A percentile compares a stretch with the other conserved stretches of the same genome.
Evolutionary conservation across 2,797 vertebrate species (phyloP).

Genomic region (Mormyrus hasselquistii): DNA sequence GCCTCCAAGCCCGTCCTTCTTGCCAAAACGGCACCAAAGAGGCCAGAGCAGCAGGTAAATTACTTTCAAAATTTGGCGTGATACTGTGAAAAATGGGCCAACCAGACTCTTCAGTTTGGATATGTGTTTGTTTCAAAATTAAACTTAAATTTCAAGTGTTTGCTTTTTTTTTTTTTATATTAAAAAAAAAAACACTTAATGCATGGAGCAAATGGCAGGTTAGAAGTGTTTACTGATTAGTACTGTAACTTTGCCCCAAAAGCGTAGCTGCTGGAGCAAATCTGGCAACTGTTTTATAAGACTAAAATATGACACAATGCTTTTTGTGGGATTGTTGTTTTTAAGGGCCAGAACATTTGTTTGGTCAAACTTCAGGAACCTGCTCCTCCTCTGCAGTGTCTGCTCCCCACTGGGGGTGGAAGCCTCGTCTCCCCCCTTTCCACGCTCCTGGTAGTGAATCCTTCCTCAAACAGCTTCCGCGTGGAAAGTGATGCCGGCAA

Average conservation of each 20-base stretch:
- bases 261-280: neutral
- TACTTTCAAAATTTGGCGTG: neutral
- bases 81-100: neutral
- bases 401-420: neutral
- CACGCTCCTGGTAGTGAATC: constrained; percentile 37
- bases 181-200: neutral
- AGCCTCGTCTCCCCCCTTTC: constrained; percentile 34
- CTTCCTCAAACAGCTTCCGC: constrained; percentile 34
- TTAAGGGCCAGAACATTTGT: constrained; percentile 35
- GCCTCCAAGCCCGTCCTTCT: neutral
- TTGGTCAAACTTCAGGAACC: constrained; percentile 25
- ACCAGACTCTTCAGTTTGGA: neutral
- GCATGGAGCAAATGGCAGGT: neutral
- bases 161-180: neutral
- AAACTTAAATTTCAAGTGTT: neutral
- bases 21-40: neutral
- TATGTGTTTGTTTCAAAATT: neutral
- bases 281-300: neutral
- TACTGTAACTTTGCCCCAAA: neutral
- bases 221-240: neutral
- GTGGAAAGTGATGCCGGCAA: neutral
- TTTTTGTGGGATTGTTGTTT: constrained; percentile 24
- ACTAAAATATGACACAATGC: neutral
- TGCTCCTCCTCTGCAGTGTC: neutral
- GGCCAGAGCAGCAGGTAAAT: neutral